phyloP scores from a whole-genome alignment of 2,113 vertebrate species.

The Tympanuchus pallidicinctus region DNA sequence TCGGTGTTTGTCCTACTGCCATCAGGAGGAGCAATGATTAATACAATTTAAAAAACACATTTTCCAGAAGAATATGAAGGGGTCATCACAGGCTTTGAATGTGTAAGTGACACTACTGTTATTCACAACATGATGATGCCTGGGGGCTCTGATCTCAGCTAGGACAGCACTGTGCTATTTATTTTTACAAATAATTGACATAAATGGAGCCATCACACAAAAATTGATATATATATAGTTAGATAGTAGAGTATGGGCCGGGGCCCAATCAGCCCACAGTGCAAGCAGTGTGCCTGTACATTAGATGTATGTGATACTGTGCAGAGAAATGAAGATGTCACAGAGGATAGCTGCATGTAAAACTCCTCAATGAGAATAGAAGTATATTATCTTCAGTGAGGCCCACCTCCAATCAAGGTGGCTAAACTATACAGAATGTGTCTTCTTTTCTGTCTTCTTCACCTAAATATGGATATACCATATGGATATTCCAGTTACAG shows the following conservation, averaged over 20 bases:
- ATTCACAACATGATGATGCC: neutral
- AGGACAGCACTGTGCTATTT: neutral
- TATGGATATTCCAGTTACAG: neutral
- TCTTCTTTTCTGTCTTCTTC: neutral
- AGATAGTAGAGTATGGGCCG: neutral
- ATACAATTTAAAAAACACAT: neutral
- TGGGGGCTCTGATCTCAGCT: neutral
- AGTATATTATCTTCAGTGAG: neutral
- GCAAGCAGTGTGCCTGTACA: neutral
- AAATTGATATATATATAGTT: neutral
- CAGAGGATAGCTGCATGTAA: neutral
- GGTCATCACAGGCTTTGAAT: neutral
- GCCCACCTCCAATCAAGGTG: neutral
- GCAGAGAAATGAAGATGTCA: neutral
- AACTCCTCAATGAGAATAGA: neutral
- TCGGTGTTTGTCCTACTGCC: neutral
- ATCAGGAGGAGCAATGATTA: neutral
- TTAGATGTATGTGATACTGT: neutral
- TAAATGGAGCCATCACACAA: neutral
- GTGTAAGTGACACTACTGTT: neutral
- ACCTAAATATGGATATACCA: neutral
- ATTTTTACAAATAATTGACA: neutral
- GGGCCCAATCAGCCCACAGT: neutral
- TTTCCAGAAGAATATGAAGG: neutral
- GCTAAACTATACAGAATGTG: neutral